Percentiles rank a stretch among this genome's conserved stretches.
Conservation (phyloP, 2,888 invertebrate species). For the Trichopria drosophilae region DNA sequence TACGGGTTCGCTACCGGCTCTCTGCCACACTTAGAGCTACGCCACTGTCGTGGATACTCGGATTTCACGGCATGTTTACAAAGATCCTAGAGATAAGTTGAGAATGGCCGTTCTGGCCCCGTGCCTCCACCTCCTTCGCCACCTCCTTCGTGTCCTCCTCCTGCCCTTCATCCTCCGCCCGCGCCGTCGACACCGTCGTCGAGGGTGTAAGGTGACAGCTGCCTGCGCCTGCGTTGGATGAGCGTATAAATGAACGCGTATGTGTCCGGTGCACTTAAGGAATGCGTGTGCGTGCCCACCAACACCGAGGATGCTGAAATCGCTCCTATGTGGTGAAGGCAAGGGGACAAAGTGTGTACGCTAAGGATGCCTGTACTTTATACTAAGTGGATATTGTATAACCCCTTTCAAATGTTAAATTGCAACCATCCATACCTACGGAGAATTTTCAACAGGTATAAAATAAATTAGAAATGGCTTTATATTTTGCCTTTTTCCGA, state of each 20-base stretch:
- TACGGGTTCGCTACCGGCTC: no score
- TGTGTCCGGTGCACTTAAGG: constrained; percentile 8
- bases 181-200: constrained; percentile 33
- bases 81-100: constrained; percentile 60
- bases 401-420: no score
- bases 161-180: background rate
- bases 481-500: no score
- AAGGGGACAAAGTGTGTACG: no score
- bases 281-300: background rate
- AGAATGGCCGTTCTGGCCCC: constrained; percentile 56
- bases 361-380: no score
- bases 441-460: no score
- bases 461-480: no score
- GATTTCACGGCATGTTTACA: constrained; percentile 60
- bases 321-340: no score
- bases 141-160: constrained; percentile 1
- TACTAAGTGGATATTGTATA: no score
- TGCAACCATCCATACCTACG: no score
- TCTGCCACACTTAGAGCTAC: constrained; percentile 44
- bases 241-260: constrained; percentile 27
- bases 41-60: constrained; percentile 58
- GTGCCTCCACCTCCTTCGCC: constrained; percentile 39
- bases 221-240: constrained; percentile 54
- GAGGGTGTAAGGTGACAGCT: constrained; percentile 59
- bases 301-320: background rate